A percentile compares a stretch with the other conserved stretches of the same genome.
These are phyloP conservation scores for Cochlearius cochlearius DNA, from an alignment of 2,113 vertebrate genomes.

Conservation along the genomic window DNA sequence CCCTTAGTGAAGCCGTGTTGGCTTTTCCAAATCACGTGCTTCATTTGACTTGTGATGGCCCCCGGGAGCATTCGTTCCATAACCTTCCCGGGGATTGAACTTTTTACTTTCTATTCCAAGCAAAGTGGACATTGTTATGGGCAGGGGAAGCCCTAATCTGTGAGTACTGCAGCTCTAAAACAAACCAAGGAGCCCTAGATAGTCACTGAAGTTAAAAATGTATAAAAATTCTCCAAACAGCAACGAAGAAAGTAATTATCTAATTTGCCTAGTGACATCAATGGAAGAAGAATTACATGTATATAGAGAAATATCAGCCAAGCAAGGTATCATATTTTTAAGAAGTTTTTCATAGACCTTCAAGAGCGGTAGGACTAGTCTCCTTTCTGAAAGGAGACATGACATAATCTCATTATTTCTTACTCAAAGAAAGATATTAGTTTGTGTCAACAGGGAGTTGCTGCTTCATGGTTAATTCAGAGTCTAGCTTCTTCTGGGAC, in stretches of 20 bases:
- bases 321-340: neutral
- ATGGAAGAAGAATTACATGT: neutral
- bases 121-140: neutral
- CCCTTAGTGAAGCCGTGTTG: too few relatives aligned
- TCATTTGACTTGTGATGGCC: too few relatives aligned
- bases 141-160: neutral
- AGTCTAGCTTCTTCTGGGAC: neutral
- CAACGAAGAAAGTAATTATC: neutral
- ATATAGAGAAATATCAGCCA: neutral
- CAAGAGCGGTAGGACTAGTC: neutral
- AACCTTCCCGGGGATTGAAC: too few relatives aligned
- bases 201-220: neutral
- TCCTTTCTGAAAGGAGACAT: neutral
- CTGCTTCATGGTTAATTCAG: neutral
- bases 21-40: too few relatives aligned
- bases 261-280: neutral
- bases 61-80: too few relatives aligned
- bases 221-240: neutral
- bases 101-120: neutral
- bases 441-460: neutral
- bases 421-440: neutral
- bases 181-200: neutral
- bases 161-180: neutral
- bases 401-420: neutral
- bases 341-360: neutral